A percentile compares a stretch with the other conserved stretches of the same genome.
These are phyloP conservation scores for Tenebrio molitor DNA, from an alignment of 1,140 invertebrate genomes.

Conservation along the genomic window DNA sequence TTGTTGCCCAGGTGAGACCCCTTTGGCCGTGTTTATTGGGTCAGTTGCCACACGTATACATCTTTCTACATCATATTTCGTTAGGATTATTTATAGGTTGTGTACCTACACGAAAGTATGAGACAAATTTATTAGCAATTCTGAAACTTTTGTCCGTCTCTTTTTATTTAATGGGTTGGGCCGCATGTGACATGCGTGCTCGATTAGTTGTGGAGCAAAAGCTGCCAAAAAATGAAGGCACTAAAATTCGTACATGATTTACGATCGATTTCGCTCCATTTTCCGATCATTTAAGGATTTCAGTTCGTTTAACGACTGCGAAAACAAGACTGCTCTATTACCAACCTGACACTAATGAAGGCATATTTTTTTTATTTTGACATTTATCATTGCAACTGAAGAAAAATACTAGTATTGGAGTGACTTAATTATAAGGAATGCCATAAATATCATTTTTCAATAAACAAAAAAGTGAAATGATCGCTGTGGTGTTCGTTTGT, in stretches of 20 bases:
- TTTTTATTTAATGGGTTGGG: conserved; percentile 3
- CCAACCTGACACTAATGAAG: not conserved
- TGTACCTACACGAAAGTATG: conserved; percentile 16
- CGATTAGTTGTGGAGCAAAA: not conserved
- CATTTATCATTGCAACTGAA: too few relatives aligned
- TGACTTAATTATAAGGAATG: too few relatives aligned
- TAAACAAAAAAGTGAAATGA: too few relatives aligned
- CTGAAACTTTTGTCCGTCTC: conserved; percentile 12
- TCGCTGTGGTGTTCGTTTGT: too few relatives aligned
- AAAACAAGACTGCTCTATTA: not conserved
- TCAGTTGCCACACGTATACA: conserved; percentile 3
- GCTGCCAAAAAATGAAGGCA: not conserved
- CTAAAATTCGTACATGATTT: too few relatives aligned
- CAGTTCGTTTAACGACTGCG: not conserved
- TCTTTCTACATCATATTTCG: conserved; percentile 21
- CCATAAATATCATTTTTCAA: too few relatives aligned
- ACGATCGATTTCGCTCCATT: not conserved
- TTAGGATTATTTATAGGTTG: conserved; percentile 26
- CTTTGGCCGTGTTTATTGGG: conserved; percentile 20
- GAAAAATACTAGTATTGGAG: too few relatives aligned
- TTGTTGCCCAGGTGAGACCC: conserved; percentile 19
- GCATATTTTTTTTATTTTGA: not conserved
- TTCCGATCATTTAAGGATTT: not conserved
- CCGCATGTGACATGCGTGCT: not conserved
- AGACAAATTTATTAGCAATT: conserved; percentile 13